Base-by-base conservation (phyloP, 1,140 invertebrate genomes). In the Berghia stephanieae region DNA sequence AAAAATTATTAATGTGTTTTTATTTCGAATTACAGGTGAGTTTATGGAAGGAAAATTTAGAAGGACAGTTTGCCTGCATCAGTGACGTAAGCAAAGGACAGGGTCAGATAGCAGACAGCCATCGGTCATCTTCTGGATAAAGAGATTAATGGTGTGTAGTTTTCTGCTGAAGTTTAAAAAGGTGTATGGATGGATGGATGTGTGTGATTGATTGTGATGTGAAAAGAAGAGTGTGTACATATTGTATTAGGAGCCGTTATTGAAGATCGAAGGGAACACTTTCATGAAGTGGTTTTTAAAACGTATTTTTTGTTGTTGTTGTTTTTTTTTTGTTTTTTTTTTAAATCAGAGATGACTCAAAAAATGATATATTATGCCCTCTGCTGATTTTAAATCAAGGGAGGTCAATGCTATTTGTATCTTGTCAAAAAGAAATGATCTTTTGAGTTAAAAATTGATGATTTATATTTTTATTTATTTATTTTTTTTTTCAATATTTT, bases 21-120 rank as follows among this genome's bases (percentile, higher is more conserved):
- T n/a, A n/a, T n/a, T n/a, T n/a, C n/a, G n/a, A n/a, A n/a, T 86
- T 84, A 40, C 78, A 91, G 91, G 90, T 92, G 13, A 95, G 94
- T 68, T 89, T 98, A 18, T 98, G 96, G 96, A 95, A 96, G 82
- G 96, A 98, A 88, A 95, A 94, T 83, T 92, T 93, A 27, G 95
- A 97, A 86, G 94, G 95, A 18, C 93, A 95, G 80, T 98, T 96
- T 96, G 92, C 94, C 77, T 96, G 95, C 87, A 96, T 98, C 75
- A 97, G 95, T 88, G 96, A 97, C 91, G 93, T 96, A 36, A 93
- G 93, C 77, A 94, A 95, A 90, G 94, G 93, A 46, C 92, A 95
- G 83, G 87, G 87, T 66, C 82, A 86, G 67, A 81, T 86, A 5
- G 77, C 78, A 55, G 86, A 88, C 2, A 71, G 80, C 21, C 80